Evolutionary conservation across 2,797 vertebrate genomes (phyloP).

Genomic region (Cephalopachus bancanus): DNA sequence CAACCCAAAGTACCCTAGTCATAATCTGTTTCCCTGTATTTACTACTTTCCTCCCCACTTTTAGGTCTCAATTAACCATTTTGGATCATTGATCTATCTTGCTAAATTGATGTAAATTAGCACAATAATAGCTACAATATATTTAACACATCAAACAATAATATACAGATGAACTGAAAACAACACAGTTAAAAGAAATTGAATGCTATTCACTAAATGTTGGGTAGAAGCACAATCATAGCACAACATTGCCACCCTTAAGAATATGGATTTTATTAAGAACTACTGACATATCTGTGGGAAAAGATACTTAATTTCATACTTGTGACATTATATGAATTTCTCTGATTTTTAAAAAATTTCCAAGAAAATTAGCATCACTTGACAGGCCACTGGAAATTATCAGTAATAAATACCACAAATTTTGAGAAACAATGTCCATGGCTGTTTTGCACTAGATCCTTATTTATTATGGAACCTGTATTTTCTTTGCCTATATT

Average conservation of each 20-base stretch:
- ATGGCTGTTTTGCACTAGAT: not conserved
- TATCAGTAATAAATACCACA: not conserved
- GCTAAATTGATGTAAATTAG: not conserved
- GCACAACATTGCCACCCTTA: not conserved
- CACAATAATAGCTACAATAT: not conserved
- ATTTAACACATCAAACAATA: not conserved
- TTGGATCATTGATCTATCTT: not conserved
- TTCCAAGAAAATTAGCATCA: not conserved
- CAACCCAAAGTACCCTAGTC: not conserved
- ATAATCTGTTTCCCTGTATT: not conserved
- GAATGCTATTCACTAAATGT: not conserved
- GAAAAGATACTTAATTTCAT: not conserved
- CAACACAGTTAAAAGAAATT: not conserved
- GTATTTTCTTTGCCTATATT: not conserved
- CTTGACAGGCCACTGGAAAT: not conserved
- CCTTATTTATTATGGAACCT: not conserved
- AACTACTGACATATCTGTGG: not conserved
- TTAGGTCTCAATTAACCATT: not conserved
- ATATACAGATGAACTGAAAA: not conserved
- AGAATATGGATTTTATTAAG: conserved; percentile 1
- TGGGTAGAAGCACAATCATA: not conserved
- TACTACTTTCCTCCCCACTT: not conserved
- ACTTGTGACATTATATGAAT: not conserved
- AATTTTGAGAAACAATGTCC: not conserved
- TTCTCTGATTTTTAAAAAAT: not conserved